Percentiles rank a stretch among this genome's conserved stretches.
phyloP scores from a whole-genome alignment of 2,797 vertebrate species.

The Adelosebastes latens region DNA sequence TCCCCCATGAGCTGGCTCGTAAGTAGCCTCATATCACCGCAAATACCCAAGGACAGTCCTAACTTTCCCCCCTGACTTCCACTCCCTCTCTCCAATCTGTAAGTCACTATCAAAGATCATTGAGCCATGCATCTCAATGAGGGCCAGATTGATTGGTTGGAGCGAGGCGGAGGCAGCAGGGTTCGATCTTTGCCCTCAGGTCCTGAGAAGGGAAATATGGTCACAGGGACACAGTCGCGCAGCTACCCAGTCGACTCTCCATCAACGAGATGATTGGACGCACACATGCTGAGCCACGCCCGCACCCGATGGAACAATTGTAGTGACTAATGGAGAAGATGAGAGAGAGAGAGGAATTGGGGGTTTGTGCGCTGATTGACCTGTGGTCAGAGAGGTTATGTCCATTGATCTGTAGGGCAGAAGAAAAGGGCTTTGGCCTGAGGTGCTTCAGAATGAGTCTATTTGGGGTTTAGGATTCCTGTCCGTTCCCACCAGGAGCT shows the following conservation, averaged over 20 bases:
- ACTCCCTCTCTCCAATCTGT: conserved; percentile 54
- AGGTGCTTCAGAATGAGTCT: conserved; percentile 80
- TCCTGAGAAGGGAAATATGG: conserved; percentile 63
- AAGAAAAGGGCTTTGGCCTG: conserved; percentile 71
- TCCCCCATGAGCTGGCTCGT: neutral
- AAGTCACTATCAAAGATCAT: conserved; percentile 76
- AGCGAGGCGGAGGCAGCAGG: conserved; percentile 70
- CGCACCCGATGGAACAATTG: conserved; percentile 73
- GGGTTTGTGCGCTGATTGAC: conserved; percentile 74
- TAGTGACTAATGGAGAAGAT: conserved; percentile 67
- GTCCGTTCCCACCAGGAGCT: conserved; percentile 72
- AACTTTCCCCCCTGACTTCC: conserved; percentile 54
- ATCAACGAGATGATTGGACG: conserved; percentile 74
- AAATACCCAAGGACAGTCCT: conserved; percentile 59
- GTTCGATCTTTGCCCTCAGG: conserved; percentile 77
- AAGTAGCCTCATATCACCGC: conserved; percentile 45
- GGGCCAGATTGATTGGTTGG: conserved; percentile 76
- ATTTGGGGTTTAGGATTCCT: conserved; percentile 76
- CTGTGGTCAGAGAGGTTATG: conserved; percentile 75
- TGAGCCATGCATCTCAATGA: conserved; percentile 82
- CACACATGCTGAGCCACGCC: conserved; percentile 70
- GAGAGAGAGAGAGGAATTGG: conserved; percentile 53
- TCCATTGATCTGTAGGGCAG: conserved; percentile 76
- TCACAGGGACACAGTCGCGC: conserved; percentile 50
- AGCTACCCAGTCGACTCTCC: conserved; percentile 63